Base-by-base conservation (phyloP, 2,888 invertebrate species). In the Troilus luridus region DNA sequence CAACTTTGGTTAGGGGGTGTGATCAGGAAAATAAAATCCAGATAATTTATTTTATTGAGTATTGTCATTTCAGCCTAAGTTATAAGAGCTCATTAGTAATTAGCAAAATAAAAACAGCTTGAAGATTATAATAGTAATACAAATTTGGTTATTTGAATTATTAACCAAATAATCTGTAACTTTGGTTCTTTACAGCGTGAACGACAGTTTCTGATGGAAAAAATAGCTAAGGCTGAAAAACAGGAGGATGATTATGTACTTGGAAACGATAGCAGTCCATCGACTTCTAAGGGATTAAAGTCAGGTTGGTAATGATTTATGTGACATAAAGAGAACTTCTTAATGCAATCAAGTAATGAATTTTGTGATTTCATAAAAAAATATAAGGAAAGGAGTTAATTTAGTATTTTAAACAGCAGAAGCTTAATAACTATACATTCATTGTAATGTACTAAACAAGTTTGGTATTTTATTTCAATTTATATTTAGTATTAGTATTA, bases 181-280 rank as follows among this genome's bases (percentile, higher is more conserved):
- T 85, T 81, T 85, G n/a, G 9, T 58, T 21, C 14, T 21, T 85
- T 56, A 85, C 59, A 90, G 90, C 67, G 72, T n/a, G 77, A 90
- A 77, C 41, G 17, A 89, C 91, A 77, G 91, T 91, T 88, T 58
- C 59, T 56, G 67, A 56, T 85, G 58, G 21, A 58, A 24, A 92
- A 88, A 21, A 90, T 27, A n/a, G 88, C 90, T 19, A 59, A 81
- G 81, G 17, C 27, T n/a, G 64, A 90, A 64, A 14, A 58, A 24
- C 89, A 24, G 17, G 90, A 64, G 11, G 24, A 27, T 60, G 85
- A 85, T 8, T 3, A 85, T 19, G 77, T 2, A 27, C 72, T 90
- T 54, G 90, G 90, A 58, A 21, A 56, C 10, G 72, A 41, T 41
- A 85, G n/a, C 14, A 21, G n/a, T 54, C 85, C 85, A 3, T 85